Conservation (phyloP, 2,888 invertebrate genomes). For the Dendrolimus houi region DNA sequence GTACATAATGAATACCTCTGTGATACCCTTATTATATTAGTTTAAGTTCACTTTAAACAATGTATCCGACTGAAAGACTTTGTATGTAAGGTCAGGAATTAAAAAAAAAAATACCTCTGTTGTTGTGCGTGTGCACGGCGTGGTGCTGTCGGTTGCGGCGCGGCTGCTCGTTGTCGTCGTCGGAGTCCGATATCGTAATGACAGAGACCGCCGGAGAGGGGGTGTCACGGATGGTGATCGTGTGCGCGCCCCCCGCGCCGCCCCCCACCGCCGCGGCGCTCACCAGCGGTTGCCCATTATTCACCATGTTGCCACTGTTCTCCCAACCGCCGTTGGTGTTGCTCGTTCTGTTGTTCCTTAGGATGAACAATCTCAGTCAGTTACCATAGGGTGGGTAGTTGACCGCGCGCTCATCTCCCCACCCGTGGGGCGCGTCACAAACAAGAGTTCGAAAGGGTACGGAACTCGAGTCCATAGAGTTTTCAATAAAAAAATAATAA, state of each 20-base stretch:
- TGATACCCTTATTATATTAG: too few species aligned
- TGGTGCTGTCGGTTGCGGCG: constrained; percentile 18
- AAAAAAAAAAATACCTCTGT: constrained; percentile 34
- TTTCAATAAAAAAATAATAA: too few species aligned
- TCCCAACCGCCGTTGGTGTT: background rate
- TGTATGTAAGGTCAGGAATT: too few species aligned
- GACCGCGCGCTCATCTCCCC: too few species aligned
- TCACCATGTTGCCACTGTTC: constrained; percentile 1
- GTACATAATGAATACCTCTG: constrained; percentile 21
- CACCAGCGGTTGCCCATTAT: constrained; percentile 9
- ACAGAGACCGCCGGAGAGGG: constrained; percentile 96
- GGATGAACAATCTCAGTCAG: too few species aligned
- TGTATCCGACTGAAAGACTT: too few species aligned
- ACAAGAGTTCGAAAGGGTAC: too few species aligned
- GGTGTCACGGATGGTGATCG: constrained; percentile 95
- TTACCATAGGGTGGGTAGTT: too few species aligned
- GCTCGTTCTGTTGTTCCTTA: constrained; percentile 16
- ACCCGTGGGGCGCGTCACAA: too few species aligned
- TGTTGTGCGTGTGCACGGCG: constrained; percentile 26
- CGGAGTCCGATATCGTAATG: constrained; percentile 91
- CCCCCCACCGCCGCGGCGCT: constrained; percentile 16
- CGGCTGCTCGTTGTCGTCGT: constrained; percentile 81
- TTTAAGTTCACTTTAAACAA: too few species aligned
- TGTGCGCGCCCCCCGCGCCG: constrained; percentile 77
- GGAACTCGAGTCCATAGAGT: too few species aligned